Evolutionary conservation across 2,113 vertebrate species (phyloP).

Genomic region (Vulpes lagopus): DNA sequence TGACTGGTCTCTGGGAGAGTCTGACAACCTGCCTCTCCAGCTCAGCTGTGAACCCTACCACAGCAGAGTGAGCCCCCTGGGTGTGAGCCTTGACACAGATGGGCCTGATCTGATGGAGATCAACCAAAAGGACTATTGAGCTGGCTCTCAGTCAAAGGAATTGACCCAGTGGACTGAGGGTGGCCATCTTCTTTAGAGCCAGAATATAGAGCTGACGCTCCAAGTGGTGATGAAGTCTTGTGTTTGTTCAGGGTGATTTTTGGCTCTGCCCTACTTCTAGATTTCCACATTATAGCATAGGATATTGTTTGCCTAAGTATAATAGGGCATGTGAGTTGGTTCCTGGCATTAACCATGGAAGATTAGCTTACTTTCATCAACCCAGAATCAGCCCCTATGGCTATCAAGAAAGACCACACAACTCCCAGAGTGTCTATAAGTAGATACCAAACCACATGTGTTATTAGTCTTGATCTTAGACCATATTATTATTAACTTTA

Average conservation of each 20-base stretch:
- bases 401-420: constrained; percentile 77
- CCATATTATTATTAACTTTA: constrained; percentile 62
- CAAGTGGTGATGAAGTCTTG: constrained; percentile 33
- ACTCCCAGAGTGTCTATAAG: constrained; percentile 76
- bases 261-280: constrained; percentile 39
- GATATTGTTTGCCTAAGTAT: constrained; percentile 78
- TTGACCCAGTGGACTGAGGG: no score
- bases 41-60: neutral
- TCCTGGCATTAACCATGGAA: constrained; percentile 65
- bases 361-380: constrained; percentile 75
- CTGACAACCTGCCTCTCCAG: neutral
- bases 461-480: constrained; percentile 71
- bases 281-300: constrained; percentile 68
- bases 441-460: constrained; percentile 73
- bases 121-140: neutral
- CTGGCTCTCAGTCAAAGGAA: neutral
- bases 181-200: constrained; percentile 9
- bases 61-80: no score
- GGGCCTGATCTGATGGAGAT: neutral
- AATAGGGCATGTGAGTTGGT: constrained; percentile 68
- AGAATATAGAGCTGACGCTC: neutral
- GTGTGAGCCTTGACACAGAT: neutral
- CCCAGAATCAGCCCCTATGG: constrained; percentile 54
- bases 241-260: constrained; percentile 65
- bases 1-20: neutral